phyloP scores from a whole-genome alignment of 2,113 vertebrate genomes.

The Eubucco bourcierii region DNA sequence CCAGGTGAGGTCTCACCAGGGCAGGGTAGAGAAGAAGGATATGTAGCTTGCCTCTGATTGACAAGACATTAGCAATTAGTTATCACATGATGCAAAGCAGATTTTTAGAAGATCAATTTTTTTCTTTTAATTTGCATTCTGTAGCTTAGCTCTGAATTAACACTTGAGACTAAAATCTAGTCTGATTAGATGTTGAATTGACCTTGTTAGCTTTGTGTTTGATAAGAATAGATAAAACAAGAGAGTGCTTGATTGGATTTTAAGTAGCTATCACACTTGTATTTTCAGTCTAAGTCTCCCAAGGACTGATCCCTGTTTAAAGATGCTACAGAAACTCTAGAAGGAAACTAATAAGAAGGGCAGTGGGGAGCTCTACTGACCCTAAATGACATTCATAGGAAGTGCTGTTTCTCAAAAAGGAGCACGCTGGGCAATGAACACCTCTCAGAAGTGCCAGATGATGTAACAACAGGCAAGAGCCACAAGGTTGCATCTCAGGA shows the following conservation, averaged over 20 bases:
- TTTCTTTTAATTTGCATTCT: neutral
- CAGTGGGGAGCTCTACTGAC: neutral
- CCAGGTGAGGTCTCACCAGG: too few relatives aligned
- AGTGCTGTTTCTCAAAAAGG: neutral
- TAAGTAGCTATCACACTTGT: neutral
- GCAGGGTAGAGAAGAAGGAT: neutral
- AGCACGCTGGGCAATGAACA: neutral
- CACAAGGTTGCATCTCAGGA: neutral
- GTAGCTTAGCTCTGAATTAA: neutral
- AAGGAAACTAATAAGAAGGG: neutral
- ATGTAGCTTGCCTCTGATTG: neutral
- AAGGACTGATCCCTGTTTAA: neutral
- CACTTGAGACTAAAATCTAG: neutral
- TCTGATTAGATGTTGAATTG: neutral
- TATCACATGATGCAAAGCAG: neutral
- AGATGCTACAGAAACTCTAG: neutral
- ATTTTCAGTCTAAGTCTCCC: neutral
- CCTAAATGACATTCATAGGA: neutral
- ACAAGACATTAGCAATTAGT: neutral
- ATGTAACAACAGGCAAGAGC: neutral
- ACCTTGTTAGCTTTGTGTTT: neutral
- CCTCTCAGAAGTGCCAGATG: neutral
- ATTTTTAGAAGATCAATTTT: neutral
- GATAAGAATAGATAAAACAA: neutral
- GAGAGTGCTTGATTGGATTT: neutral